phyloP scores from a whole-genome alignment of 2,797 vertebrate species.

The Sciurus vulgaris region DNA sequence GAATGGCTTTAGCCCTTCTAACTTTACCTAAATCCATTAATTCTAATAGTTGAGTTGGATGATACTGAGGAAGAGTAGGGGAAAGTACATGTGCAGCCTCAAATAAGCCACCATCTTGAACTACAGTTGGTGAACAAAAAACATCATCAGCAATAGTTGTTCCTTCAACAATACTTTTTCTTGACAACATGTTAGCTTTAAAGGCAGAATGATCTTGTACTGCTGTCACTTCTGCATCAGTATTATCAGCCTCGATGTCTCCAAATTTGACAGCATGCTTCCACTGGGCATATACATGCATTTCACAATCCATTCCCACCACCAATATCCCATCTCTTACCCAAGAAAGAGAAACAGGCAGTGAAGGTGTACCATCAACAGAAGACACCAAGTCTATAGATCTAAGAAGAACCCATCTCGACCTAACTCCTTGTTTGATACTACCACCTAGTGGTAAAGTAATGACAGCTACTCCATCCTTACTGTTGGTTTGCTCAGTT shows the following conservation, averaged over 20 bases:
- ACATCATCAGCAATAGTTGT: conserved; percentile 92
- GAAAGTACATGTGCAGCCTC: conserved; percentile 98
- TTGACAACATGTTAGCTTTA: conserved; percentile 88
- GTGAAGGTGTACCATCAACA: conserved; percentile 96
- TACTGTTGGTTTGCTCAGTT: conserved; percentile 95
- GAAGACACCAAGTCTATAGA: conserved; percentile 96
- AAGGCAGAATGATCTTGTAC: conserved; percentile 86
- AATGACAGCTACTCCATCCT: conserved; percentile 97
- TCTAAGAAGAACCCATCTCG: conserved; percentile 96
- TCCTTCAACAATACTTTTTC: conserved; percentile 94
- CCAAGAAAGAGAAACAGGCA: conserved; percentile 98
- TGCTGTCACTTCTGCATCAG: conserved; percentile 89
- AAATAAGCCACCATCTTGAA: conserved; percentile 98
- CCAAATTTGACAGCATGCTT: conserved; percentile 93
- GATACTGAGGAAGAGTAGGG: conserved; percentile 98
- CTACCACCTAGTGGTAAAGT: conserved; percentile 98
- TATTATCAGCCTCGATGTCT: conserved; percentile 89
- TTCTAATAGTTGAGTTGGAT: conserved; percentile 97
- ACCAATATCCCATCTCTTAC: conserved; percentile 98
- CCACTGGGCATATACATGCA: conserved; percentile 99
- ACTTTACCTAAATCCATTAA: conserved; percentile 99
- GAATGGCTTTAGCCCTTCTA: conserved; percentile 97
- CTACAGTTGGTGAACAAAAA: conserved; percentile 93
- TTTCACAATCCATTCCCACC: conserved; percentile 99
- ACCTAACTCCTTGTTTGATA: conserved; percentile 98